Evolutionary conservation across 2,113 vertebrate species (phyloP).

Genomic region (Leuciscus idus): DNA sequence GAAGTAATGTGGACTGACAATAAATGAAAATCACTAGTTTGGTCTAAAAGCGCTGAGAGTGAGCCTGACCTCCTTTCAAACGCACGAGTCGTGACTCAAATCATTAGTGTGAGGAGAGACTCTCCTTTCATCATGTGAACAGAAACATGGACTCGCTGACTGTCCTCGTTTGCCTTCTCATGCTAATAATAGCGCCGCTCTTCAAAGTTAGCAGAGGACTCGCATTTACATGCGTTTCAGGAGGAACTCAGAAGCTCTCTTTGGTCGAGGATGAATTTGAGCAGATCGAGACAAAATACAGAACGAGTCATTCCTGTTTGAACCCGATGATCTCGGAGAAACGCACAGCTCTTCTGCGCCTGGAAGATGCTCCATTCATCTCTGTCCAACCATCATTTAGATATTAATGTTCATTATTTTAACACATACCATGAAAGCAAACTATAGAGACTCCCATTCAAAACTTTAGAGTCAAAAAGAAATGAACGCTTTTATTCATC

Average conservation of each 20-base stretch:
- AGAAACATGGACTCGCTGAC: constrained; percentile 9
- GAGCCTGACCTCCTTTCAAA: constrained; percentile 24
- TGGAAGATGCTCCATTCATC: too few species aligned
- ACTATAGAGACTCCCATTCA: not conserved
- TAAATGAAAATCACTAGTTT: constrained; percentile 18
- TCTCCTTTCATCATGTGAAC: constrained; percentile 31
- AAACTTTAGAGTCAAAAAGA: not conserved
- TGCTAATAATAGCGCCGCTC: constrained; percentile 32
- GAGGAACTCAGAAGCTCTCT: not conserved
- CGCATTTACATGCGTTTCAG: not conserved
- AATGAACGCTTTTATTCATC: not conserved
- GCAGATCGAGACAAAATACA: not conserved
- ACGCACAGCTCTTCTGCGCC: not conserved
- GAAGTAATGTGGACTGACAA: not conserved
- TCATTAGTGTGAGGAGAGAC: constrained; percentile 25
- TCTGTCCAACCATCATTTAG: not conserved
- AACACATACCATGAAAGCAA: not conserved
- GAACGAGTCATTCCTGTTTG: too few species aligned
- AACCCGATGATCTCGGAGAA: not conserved
- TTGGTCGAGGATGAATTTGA: too few species aligned
- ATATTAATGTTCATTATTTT: not conserved
- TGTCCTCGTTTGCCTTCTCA: constrained; percentile 4
- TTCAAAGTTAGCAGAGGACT: constrained; percentile 29
- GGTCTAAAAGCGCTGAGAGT: not conserved
- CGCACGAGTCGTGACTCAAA: constrained; percentile 36